Evolutionary conservation across 2,888 invertebrate species (phyloP).

Genomic region (Plebejus argus): DNA sequence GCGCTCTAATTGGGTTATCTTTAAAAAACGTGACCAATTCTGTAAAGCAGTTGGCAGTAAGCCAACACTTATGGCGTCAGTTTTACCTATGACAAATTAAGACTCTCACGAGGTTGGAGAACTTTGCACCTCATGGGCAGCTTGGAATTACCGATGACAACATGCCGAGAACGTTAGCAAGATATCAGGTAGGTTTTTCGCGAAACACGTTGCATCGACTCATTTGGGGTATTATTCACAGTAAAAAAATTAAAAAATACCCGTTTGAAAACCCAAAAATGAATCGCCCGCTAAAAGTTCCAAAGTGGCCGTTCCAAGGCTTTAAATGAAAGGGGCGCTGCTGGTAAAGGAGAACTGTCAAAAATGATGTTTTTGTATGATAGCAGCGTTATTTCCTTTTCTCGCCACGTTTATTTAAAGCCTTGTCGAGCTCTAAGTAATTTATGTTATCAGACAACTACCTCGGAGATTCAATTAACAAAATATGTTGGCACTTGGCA

Average conservation of each 20-base stretch:
- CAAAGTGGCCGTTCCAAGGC: no score
- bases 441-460: not conserved
- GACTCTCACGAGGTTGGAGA: slow-evolving; percentile 8
- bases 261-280: not conserved
- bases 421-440: not conserved
- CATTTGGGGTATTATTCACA: not conserved
- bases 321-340: no score
- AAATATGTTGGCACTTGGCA: not conserved
- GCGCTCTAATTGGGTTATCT: not conserved
- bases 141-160: slow-evolving; percentile 25
- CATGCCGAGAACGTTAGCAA: not conserved
- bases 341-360: no score
- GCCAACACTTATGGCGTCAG: slow-evolving; percentile 17
- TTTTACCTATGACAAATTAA: slow-evolving; percentile 1
- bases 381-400: no score
- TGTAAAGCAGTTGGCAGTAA: not conserved
- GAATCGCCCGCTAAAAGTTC: not conserved
- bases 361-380: no score
- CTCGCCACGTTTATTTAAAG: no score
- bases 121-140: slow-evolving; percentile 18
- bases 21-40: slow-evolving; percentile 7
- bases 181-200: slow-evolving; percentile 7
- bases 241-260: not conserved
- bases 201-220: not conserved
- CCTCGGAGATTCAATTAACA: not conserved